Conservation (phyloP, 1,140 invertebrate species). For the Brachionus rotundiformis region DNA sequence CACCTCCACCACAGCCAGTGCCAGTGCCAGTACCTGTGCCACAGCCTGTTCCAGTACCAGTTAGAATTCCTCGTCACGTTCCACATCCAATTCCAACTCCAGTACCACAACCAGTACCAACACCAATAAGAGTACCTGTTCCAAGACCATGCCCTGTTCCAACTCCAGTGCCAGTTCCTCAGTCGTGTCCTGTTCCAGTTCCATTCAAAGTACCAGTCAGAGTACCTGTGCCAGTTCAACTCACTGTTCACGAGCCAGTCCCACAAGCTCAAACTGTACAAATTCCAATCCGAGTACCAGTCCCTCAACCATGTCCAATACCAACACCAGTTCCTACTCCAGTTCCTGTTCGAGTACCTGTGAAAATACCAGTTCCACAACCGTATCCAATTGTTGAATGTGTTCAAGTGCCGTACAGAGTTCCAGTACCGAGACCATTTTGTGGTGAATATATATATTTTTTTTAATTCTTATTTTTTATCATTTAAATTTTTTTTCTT, state of each 20-base stretch:
- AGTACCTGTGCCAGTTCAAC: background rate
- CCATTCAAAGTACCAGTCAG: background rate
- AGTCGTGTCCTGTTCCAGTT: background rate
- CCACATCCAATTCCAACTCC: slow-evolving; percentile 16
- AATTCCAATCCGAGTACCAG: slow-evolving; percentile 16
- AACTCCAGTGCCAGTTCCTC: background rate
- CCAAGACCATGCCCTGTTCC: background rate
- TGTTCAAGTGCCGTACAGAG: background rate
- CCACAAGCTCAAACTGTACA: slow-evolving; percentile 23
- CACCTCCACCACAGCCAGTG: background rate
- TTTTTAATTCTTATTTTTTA: background rate
- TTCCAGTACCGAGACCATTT: slow-evolving; percentile 1
- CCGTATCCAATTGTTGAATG: background rate
- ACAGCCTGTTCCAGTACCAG: background rate
- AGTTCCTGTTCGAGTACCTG: no score
- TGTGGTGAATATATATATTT: background rate
- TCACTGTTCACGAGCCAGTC: background rate
- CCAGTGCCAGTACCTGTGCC: slow-evolving; percentile 25
- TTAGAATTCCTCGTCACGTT: slow-evolving; percentile 6
- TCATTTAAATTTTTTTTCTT: background rate
- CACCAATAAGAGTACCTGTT: slow-evolving; percentile 3
- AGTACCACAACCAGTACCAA: background rate
- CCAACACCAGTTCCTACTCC: slow-evolving; percentile 12
- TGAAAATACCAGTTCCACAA: no score
- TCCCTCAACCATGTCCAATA: background rate